Percentiles rank a stretch among this genome's conserved stretches.
phyloP scores from a whole-genome alignment of 2,888 invertebrate genomes.

The Tenthredo notha region DNA sequence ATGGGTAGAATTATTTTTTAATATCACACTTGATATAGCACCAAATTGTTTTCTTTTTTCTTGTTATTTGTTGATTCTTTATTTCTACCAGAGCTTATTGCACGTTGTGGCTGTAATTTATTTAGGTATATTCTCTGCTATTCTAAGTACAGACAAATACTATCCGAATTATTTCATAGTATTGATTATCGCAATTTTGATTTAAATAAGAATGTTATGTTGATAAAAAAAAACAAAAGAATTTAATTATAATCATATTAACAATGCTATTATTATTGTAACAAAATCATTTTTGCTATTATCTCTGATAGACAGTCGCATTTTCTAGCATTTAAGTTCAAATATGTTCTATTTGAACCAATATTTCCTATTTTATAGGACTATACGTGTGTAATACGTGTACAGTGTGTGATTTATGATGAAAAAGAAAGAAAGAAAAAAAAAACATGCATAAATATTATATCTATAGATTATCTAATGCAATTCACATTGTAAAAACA shows the following conservation, averaged over 20 bases:
- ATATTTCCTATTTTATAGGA: conserved; percentile 33
- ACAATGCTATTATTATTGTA: background rate
- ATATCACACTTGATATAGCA: background rate
- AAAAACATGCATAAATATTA: background rate
- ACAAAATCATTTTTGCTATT: conserved; percentile 3
- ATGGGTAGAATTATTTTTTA: background rate
- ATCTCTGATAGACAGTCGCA: background rate
- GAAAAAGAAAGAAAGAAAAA: background rate
- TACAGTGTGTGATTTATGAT: conserved; percentile 32
- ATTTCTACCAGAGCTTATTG: background rate
- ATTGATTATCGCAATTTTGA: background rate
- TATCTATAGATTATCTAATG: conserved; percentile 29
- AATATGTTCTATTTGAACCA: conserved; percentile 4
- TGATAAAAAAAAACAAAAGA: background rate
- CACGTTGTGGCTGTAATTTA: conserved; percentile 27
- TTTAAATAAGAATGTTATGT: background rate
- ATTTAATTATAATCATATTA: background rate
- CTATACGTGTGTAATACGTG: background rate
- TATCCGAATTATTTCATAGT: background rate
- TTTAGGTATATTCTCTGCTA: background rate
- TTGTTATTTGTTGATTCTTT: background rate
- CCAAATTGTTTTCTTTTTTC: background rate
- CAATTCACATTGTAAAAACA: conserved; percentile 31
- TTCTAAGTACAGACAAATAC: background rate
- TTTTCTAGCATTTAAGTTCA: conserved; percentile 25